Evolutionary conservation across 2,113 vertebrate genomes (phyloP), one percentile per base, ranked within the genome.

Genomic region (Dascyllus trimaculatus): DNA sequence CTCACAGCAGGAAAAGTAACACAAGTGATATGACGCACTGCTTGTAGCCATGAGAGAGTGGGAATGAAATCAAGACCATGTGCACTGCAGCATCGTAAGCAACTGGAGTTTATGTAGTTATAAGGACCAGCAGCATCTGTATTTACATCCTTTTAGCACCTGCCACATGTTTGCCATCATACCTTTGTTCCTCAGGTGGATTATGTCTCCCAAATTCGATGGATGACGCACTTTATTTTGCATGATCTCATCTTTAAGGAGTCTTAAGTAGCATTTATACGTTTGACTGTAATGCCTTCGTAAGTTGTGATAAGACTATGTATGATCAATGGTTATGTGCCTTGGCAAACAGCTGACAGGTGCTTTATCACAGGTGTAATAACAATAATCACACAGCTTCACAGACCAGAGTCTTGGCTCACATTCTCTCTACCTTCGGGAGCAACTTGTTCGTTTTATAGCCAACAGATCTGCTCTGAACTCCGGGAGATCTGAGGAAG

Each of bases 271-370:
- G 15, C 18, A 14, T 8, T 35, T 8, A 35, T 35, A 35, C 9
- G 32, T 35, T 10, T 35, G 32, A 35, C 5, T 29, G 26, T 29
- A 5, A 29, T 29, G 26, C 26, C 26, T 29, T 5, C 26, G 5
- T 35, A 35, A 35, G 32, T 10, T 35, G 32, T 35, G 32, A 35
- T 35, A 9, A 35, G 32, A 9, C 32, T 35, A 29, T 6, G 6
- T 29, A 29, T 6, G 32, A 35, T 35, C 9, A 8, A 5, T 29
- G 26, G 26, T 29, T 29, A 5, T 68, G 60, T 17, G 52, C 21
- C 67, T 4, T 40, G 61, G 32, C 70, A 70, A 61, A 78, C 64
- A 59, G 25, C 52, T 70, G 64, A 60, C 60, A 61, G 54, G 43
- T 71, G 11, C 22, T 26, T 62, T 35, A 10, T 35, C 32, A 43